phyloP scores from a whole-genome alignment of 2,797 vertebrate genomes.

The Micrastur ruficollis region DNA sequence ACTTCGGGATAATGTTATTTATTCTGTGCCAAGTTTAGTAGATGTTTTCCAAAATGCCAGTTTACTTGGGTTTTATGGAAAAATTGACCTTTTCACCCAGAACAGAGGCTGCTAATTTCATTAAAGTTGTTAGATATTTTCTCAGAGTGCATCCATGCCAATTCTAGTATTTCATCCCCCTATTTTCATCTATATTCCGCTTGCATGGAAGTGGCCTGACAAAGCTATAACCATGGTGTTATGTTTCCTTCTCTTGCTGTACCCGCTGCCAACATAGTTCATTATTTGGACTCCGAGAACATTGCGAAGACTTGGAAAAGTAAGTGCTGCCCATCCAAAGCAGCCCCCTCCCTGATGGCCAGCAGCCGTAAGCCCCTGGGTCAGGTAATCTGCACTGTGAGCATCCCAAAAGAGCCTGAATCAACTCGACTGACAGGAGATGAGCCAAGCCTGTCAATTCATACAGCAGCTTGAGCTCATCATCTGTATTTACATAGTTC shows the following conservation, averaged over 20 bases:
- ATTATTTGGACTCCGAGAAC: background rate
- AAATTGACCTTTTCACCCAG: slow-evolving; percentile 67
- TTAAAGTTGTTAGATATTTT: slow-evolving; percentile 60
- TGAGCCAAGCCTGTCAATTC: slow-evolving; percentile 24
- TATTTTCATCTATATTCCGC: slow-evolving; percentile 30
- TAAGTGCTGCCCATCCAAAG: background rate
- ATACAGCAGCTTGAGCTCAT: slow-evolving; percentile 13
- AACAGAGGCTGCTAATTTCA: slow-evolving; percentile 67
- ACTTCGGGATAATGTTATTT: slow-evolving; percentile 51
- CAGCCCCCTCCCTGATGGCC: background rate
- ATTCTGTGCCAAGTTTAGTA: slow-evolving; percentile 59
- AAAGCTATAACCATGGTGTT: background rate
- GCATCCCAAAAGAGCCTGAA: slow-evolving; percentile 51
- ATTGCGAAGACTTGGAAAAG: background rate
- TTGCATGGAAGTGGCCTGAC: background rate
- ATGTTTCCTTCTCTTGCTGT: background rate
- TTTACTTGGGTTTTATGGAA: slow-evolving; percentile 63
- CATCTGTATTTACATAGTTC: slow-evolving; percentile 39
- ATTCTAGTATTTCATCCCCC: slow-evolving; percentile 34
- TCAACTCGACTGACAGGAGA: slow-evolving; percentile 21
- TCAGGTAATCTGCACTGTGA: slow-evolving; percentile 33
- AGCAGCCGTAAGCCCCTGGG: background rate
- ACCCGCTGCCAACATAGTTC: background rate
- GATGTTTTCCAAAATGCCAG: slow-evolving; percentile 55
- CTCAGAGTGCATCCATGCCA: slow-evolving; percentile 20